phyloP scores from a whole-genome alignment of 2,888 invertebrate species.

The Eulithis prunata region DNA sequence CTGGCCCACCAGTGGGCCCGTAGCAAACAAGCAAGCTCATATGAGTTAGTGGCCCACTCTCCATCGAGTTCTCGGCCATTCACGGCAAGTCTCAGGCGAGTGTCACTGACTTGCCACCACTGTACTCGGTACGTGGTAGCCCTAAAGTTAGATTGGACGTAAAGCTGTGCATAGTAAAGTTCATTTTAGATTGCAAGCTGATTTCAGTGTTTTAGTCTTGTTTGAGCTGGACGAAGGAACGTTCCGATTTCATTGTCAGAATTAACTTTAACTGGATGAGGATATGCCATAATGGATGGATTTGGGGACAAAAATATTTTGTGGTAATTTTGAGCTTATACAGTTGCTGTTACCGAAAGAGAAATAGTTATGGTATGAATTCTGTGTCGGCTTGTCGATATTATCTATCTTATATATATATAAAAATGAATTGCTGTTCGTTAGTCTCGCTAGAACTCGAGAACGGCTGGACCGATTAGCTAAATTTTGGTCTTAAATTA shows the following conservation, averaged over 20 bases:
- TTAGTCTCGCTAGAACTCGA: no score
- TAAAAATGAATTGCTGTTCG: no score
- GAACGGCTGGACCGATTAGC: no score
- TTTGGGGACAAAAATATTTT: slow-evolving; percentile 19
- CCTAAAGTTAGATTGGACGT: neutral
- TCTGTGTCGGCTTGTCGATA: neutral
- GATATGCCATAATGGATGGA: slow-evolving; percentile 34
- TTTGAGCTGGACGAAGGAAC: slow-evolving; percentile 43
- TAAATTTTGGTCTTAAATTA: no score
- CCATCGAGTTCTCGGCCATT: no score
- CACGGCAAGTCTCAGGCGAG: no score
- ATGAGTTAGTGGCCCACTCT: no score
- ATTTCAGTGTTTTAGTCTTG: neutral
- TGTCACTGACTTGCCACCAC: no score
- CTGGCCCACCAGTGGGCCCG: no score
- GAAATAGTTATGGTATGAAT: neutral
- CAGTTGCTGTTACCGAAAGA: neutral
- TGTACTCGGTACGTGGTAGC: neutral
- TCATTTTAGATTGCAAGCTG: neutral
- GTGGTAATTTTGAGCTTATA: slow-evolving; percentile 10
- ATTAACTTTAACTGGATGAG: slow-evolving; percentile 63
- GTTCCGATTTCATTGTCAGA: slow-evolving; percentile 68
- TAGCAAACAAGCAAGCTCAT: no score
- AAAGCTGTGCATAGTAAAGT: neutral
- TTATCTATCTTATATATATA: no score